These are phyloP conservation scores for Brachionus sp. DNA, from an alignment of 1,140 invertebrate genomes.

Conservation along the genomic window DNA sequence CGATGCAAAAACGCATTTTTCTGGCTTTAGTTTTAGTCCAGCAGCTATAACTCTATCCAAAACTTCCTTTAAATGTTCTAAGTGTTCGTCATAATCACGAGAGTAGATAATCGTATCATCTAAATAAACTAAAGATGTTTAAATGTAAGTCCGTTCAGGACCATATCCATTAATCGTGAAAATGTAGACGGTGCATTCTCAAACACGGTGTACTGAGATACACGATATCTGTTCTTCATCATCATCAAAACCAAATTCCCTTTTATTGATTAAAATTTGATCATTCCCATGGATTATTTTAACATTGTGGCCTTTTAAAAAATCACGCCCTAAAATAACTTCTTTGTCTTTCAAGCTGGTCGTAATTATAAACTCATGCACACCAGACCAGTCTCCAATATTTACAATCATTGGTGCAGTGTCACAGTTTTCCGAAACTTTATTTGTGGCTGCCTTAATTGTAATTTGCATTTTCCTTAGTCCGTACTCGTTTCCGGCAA, in stretches of 20 bases:
- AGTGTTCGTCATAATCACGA: background rate
- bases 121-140: slow-evolving; percentile 18
- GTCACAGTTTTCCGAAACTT: background rate
- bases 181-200: slow-evolving; percentile 55
- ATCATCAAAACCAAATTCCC: background rate
- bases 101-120: slow-evolving; percentile 28
- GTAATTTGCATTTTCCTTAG: background rate
- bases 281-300: background rate
- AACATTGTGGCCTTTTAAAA: background rate
- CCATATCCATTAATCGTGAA: slow-evolving; percentile 51
- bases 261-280: background rate
- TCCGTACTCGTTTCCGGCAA: background rate
- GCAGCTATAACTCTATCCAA: slow-evolving; percentile 46
- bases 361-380: background rate
- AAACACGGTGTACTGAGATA: background rate
- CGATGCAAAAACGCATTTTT: slow-evolving; percentile 58
- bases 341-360: background rate
- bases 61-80: background rate
- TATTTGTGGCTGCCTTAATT: background rate
- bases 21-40: slow-evolving; percentile 57
- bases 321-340: background rate
- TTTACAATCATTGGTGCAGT: background rate
- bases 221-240: background rate
- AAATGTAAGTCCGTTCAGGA: slow-evolving; percentile 18
- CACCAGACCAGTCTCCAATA: background rate